Percentiles rank a stretch among this genome's conserved stretches.
Conservation (phyloP, 2,113 vertebrate species). For the Tautogolabrus adspersus region DNA sequence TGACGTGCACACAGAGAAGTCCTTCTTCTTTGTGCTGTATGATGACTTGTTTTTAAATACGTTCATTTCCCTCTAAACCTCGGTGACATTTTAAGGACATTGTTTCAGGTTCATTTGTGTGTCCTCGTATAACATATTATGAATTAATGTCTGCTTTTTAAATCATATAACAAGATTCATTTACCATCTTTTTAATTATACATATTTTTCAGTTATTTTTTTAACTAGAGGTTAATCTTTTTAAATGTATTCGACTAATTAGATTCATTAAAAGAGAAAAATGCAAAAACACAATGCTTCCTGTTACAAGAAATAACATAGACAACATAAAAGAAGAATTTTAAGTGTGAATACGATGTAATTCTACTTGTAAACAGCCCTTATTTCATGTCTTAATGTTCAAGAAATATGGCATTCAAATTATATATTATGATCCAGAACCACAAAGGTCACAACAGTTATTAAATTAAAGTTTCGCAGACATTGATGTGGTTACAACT, state of each 20-base stretch:
- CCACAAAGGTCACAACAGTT: slow-evolving; percentile 21
- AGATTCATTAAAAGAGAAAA: background rate
- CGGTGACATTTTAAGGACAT: background rate
- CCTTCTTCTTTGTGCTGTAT: slow-evolving; percentile 3
- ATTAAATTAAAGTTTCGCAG: slow-evolving; percentile 46
- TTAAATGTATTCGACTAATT: background rate
- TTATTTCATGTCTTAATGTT: background rate
- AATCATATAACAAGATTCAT: background rate
- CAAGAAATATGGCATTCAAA: background rate
- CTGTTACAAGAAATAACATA: background rate
- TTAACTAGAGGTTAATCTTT: background rate
- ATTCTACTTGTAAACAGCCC: background rate
- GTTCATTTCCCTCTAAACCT: background rate
- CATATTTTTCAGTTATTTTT: background rate
- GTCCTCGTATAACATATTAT: background rate
- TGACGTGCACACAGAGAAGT: background rate
- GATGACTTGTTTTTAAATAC: slow-evolving; percentile 10
- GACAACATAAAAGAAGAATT: background rate
- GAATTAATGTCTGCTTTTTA: background rate
- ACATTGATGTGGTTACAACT: slow-evolving; percentile 41
- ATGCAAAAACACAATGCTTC: background rate
- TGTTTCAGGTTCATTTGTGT: background rate
- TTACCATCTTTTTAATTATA: background rate
- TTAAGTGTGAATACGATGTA: background rate
- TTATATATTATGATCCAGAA: slow-evolving; percentile 9